phyloP scores from a whole-genome alignment of 37 sponge, comb jelly and placozoan species.

The Bolinopsis microptera region DNA sequence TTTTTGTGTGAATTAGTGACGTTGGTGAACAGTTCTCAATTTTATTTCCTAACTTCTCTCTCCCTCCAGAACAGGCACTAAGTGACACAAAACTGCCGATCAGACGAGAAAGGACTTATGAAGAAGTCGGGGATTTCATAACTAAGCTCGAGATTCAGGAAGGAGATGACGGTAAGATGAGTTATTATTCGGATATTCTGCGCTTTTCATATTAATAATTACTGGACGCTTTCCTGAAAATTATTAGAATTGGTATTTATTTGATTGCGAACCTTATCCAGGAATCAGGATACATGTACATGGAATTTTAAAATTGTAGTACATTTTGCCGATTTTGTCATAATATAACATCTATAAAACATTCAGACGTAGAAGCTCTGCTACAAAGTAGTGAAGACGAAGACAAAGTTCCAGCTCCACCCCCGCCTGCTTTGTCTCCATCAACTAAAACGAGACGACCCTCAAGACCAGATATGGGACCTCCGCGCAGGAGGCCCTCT shows the following conservation, averaged over 20 bases:
- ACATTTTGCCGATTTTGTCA: too few relatives aligned
- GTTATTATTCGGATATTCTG: too few relatives aligned
- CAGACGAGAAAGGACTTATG: conserved; percentile 29
- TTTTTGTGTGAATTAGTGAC: too few relatives aligned
- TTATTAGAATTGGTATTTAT: too few relatives aligned
- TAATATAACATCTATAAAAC: neutral
- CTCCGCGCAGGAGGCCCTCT: neutral
- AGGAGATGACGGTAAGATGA: neutral
- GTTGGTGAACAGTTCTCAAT: too few relatives aligned
- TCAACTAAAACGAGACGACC: neutral
- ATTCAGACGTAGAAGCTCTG: neutral
- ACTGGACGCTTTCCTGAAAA: too few relatives aligned
- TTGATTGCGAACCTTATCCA: too few relatives aligned
- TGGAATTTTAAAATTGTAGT: too few relatives aligned
- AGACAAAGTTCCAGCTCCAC: neutral
- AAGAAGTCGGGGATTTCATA: neutral
- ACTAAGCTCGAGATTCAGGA: neutral
- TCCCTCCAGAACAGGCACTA: neutral
- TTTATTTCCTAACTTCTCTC: too few relatives aligned
- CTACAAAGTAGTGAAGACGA: neutral
- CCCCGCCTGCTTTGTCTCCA: neutral
- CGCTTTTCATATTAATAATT: neutral
- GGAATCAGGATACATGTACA: too few relatives aligned
- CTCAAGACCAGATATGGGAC: neutral
- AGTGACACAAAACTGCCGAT: neutral